Evolutionary conservation across 2,113 vertebrate species (phyloP).

Genomic region (Morone saxatilis): DNA sequence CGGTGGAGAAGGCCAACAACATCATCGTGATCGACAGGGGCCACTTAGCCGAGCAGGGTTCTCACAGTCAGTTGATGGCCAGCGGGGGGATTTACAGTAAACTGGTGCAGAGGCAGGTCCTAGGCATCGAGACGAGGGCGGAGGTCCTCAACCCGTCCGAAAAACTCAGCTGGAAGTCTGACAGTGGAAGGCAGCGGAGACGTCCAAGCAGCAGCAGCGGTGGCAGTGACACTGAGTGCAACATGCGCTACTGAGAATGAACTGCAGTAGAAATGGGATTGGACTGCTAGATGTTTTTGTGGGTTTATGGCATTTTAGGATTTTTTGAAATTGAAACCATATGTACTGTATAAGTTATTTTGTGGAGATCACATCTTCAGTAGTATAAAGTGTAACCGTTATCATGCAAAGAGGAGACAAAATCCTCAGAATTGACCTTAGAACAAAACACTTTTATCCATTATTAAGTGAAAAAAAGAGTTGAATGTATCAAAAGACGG

Average conservation of each 20-base stretch:
- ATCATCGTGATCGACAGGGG: constrained; percentile 95
- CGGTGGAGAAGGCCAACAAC: constrained; percentile 92
- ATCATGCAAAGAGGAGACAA: background rate
- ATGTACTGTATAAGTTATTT: background rate
- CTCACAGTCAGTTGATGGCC: constrained; percentile 91
- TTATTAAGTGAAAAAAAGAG: background rate
- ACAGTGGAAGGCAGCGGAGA: constrained; percentile 12
- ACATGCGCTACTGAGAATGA: constrained; percentile 54
- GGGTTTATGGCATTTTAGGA: background rate
- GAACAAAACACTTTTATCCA: background rate
- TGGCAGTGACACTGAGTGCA: constrained; percentile 69
- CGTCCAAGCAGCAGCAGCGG: constrained; percentile 68
- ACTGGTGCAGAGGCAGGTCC: constrained; percentile 94
- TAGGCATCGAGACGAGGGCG: constrained; percentile 82
- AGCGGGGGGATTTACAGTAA: constrained; percentile 90
- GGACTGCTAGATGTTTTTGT: background rate
- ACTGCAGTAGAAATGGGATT: background rate
- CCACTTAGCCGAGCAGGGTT: constrained; percentile 91
- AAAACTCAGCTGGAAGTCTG: background rate
- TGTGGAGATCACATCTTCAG: background rate
- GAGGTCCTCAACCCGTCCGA: constrained; percentile 41
- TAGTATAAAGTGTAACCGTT: background rate
- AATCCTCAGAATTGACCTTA: background rate
- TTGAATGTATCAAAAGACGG: background rate
- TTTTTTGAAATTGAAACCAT: background rate